Evolutionary conservation across 2,113 vertebrate genomes (phyloP).

Genomic region (Dicrurus megarhynchus): DNA sequence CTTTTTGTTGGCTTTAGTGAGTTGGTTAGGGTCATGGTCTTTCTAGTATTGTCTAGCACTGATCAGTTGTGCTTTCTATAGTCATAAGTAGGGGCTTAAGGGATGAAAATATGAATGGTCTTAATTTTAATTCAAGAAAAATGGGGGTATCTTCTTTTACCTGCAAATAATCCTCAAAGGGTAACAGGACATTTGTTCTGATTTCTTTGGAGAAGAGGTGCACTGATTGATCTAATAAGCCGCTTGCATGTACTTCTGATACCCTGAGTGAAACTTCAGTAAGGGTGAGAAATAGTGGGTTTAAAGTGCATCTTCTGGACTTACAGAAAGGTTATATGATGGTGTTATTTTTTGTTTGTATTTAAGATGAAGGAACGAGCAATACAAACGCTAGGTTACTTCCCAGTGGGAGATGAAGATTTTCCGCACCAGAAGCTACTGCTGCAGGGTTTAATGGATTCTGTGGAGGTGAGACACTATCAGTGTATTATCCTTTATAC

Average conservation of each 20-base stretch:
- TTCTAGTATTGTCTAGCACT: not conserved
- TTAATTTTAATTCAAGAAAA: not conserved
- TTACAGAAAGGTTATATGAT: not conserved
- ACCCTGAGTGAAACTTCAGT: not conserved
- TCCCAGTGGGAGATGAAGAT: constrained; percentile 92
- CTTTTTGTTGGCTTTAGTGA: not conserved
- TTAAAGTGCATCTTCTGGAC: not conserved
- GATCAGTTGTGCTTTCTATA: not conserved
- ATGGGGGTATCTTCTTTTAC: not conserved
- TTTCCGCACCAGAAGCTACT: constrained; percentile 94
- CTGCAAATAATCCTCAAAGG: not conserved
- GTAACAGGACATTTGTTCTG: not conserved
- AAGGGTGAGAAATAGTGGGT: not conserved
- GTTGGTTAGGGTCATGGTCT: not conserved
- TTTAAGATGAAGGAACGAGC: constrained; percentile 94
- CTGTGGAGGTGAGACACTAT: constrained; percentile 86
- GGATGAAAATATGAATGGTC: not conserved
- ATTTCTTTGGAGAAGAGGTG: not conserved
- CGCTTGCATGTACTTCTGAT: not conserved
- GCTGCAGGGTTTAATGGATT: constrained; percentile 96
- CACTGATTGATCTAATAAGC: not conserved
- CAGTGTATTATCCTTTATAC: not conserved
- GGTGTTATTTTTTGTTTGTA: not conserved
- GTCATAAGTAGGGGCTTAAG: not conserved
- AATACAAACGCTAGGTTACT: constrained; percentile 91